Evolutionary conservation across 1,140 invertebrate genomes (phyloP), one percentile per base, ranked within the genome.

Genomic region (Homarus americanus): DNA sequence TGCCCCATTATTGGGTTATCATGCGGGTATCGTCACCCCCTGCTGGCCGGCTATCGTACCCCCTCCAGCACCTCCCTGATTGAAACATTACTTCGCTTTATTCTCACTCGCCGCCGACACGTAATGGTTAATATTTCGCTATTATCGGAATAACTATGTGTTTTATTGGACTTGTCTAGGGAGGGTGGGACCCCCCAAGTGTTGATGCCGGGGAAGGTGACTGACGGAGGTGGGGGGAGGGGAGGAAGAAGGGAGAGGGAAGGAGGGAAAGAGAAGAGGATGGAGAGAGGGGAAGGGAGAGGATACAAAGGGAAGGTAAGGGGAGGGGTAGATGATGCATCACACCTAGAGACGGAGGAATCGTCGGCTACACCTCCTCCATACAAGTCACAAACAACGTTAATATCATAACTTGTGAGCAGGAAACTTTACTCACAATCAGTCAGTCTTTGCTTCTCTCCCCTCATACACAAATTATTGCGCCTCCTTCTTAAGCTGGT

Each of bases 1-100:
- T 69, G 63, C 1, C 63, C n/a, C 24, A 32, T 69, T 69, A 69
- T 24, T 69, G 63, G 63, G n/a, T 69, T 69, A 69, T 32, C n/a
- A 69, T 7, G 63, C 63, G 9, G n/a, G n/a, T 69, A 69, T 69
- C 63, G 63, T 28, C n/a, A 32, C 7, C 63, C 28, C 63, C 63
- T 28, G n/a, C 28, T 69, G 63, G 17, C 24, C 4, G n/a, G 3
- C 1, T 69, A 69, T 69, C 28, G 63, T 69, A 32, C n/a, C 63
- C n/a, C 63, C 28, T 69, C n/a, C n/a, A 69, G 63, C 63, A 32
- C 63, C 28, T 69, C n/a, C 12, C 63, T 69, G 63, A 69, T 69
- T 69, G 63, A 69, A 69, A 69, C 63, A 69, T 69, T 69, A 34
- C 63, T 32, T 28, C n/a, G 63, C 28, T 32, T 32, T 69, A 69